phyloP scores from a whole-genome alignment of 2,797 vertebrate genomes.

The Hippoglossus hippoglossus region DNA sequence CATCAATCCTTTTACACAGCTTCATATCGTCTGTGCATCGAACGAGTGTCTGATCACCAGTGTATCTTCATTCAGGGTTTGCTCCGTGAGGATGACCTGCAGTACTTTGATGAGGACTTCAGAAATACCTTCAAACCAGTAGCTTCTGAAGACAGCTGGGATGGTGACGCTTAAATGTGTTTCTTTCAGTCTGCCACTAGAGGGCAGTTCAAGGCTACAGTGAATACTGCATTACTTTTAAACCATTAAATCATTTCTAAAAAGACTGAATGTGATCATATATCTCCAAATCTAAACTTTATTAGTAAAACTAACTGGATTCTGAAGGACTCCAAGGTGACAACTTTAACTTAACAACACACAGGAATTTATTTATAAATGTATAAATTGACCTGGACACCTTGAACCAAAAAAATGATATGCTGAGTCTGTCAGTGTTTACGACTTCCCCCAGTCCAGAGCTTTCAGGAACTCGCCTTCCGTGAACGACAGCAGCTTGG shows the following conservation, averaged over 20 bases:
- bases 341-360: background rate
- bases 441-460: slow-evolving; percentile 90
- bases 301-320: background rate
- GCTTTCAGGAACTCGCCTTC: slow-evolving; percentile 97
- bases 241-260: background rate
- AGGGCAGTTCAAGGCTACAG: slow-evolving; percentile 62
- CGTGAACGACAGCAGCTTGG: slow-evolving; percentile 95
- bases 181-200: slow-evolving; percentile 71
- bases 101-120: slow-evolving; percentile 92
- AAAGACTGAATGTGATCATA: too few species aligned
- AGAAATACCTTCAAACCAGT: slow-evolving; percentile 84
- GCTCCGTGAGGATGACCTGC: slow-evolving; percentile 88
- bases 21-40: background rate
- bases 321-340: background rate
- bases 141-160: slow-evolving; percentile 77
- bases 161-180: slow-evolving; percentile 41
- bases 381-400: background rate
- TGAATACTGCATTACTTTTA: background rate
- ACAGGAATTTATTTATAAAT: background rate
- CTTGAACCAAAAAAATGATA: background rate
- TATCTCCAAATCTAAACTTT: background rate
- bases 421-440: slow-evolving; percentile 25
- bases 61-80: slow-evolving; percentile 84
- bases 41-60: slow-evolving; percentile 8
- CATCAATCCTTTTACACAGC: background rate